Evolutionary conservation across 1,140 invertebrate genomes (phyloP), one percentile per base, ranked within the genome.

Genomic region (Melitaea cinxia): DNA sequence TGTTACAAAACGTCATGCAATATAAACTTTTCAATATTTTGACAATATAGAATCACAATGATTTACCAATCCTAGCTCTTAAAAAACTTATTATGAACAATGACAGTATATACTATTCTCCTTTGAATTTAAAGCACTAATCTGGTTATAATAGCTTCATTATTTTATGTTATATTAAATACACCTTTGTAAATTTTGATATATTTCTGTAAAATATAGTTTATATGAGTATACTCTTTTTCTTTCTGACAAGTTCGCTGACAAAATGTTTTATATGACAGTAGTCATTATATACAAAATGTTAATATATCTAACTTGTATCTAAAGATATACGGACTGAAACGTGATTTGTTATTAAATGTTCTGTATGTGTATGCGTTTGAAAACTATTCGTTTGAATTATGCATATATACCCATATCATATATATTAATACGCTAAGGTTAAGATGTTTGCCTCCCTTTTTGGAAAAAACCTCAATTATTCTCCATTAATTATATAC

Each of bases 1-100:
- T 42, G 15, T 42, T 14, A 30, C 24, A 52, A 52, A 52, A 52
- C 30, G 19, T 52, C 28, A 55, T 55, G 37, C 28, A 35, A 55
- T 21, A 17, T 7, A 24, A 21, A 10, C 15, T 24, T 12, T 14
- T 12, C 3, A 14, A n/a, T 19, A 23, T 9, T 21, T 12, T 60
- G 58, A 33, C 33, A 55, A 21, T 35, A 54, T 7, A 5, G 33
- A 28, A 17, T 17, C 28, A 57, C 12, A 15, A 45, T 42, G 7
- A 0, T 42, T 21, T 26, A 37, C 14, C 7, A 3, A 21, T 59
- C 21, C 17, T 49, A 49, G 23, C 15, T 12, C 24, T 59, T 35
- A 30, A 17, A 14, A 0, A 19, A 2, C 15, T 47, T 2, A 47
- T 47, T 47, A 23, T 10, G 23, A 47, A 12, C 42, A 12, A 47